Evolutionary conservation across 2,113 vertebrate genomes (phyloP), one percentile per base, ranked within the genome.

Genomic region (Leptosomus discolor): DNA sequence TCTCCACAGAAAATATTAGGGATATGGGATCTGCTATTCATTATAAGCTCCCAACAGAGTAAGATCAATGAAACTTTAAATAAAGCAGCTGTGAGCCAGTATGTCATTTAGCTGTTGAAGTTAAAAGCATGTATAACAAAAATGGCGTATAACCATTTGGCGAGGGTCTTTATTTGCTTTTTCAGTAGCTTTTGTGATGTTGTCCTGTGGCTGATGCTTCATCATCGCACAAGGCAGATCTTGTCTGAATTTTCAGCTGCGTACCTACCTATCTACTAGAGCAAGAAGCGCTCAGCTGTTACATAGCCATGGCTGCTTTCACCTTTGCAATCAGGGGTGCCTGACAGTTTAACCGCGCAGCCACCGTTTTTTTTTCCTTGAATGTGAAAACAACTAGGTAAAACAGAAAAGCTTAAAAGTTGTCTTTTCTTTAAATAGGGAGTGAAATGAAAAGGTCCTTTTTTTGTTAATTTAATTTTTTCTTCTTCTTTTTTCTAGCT

Each of bases 61-160:
- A 50, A 90, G 74, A 94, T 93, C 85, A 85, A 82, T 93, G 69
- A 45, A 90, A 91, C 65, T 93, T 85, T 79, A 95, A 92, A 78
- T 78, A 87, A 90, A 91, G 87, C 84, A 91, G 87, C 90, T 82
- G 90, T 82, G 53, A 85, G 53, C 36, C 48, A 60, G 36, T 36
- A 27, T 71, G 43, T 56, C 67, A 69, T 37, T 85, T 61, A 92
- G 65, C 61, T 84, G 57, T 5, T 73, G 51, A 87, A 78, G 73
- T 60, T 82, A 29, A 85, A 95, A 87, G 65, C 1, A 3, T 36
- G 50, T 37, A 20, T 68, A 94, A 56, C 37, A 65, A 77, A 89
- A 88, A 39, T 0, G 1, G 21, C 85, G 37, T 6, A 12, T 45
- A 65, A 39, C 73, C 9, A 14, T 43, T 84, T 85, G 57, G 36